These are phyloP conservation scores for Agrotis puta DNA, from an alignment of 2,888 invertebrate species.

Conservation along the genomic window DNA sequence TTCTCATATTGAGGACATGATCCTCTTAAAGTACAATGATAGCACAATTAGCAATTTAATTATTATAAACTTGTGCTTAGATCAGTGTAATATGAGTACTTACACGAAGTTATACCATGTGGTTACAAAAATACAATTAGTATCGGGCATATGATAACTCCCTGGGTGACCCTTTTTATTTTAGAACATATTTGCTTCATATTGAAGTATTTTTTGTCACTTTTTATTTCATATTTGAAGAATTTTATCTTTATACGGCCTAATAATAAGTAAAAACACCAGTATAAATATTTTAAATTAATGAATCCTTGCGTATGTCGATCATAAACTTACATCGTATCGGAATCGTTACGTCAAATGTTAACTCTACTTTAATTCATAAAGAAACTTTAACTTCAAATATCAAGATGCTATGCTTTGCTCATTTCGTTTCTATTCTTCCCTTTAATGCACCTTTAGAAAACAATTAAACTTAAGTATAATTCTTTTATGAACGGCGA, in stretches of 20 bases:
- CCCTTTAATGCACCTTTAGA: slow-evolving; percentile 60
- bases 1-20: slow-evolving; percentile 22
- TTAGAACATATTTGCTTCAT: neutral
- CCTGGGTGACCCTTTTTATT: slow-evolving; percentile 6
- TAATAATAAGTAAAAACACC: neutral
- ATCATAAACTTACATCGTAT: slow-evolving; percentile 17
- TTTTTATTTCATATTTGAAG: neutral
- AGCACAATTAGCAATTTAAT: slow-evolving; percentile 32
- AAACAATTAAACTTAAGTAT: slow-evolving; percentile 20
- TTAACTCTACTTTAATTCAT: slow-evolving; percentile 13
- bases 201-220: neutral
- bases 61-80: neutral
- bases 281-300: too few relatives aligned
- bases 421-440: slow-evolving; percentile 80
- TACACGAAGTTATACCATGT: neutral
- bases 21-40: slow-evolving; percentile 27
- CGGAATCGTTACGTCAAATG: slow-evolving; percentile 33
- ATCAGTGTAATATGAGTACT: neutral
- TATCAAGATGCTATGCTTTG: slow-evolving; percentile 71
- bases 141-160: slow-evolving; percentile 5
- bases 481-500: neutral
- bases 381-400: slow-evolving; percentile 26
- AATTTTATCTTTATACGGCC: too few relatives aligned
- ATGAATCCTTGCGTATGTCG: neutral
- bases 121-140: neutral